Evolutionary conservation across 2,888 invertebrate genomes (phyloP).

Genomic region (Diogma glabrata): DNA sequence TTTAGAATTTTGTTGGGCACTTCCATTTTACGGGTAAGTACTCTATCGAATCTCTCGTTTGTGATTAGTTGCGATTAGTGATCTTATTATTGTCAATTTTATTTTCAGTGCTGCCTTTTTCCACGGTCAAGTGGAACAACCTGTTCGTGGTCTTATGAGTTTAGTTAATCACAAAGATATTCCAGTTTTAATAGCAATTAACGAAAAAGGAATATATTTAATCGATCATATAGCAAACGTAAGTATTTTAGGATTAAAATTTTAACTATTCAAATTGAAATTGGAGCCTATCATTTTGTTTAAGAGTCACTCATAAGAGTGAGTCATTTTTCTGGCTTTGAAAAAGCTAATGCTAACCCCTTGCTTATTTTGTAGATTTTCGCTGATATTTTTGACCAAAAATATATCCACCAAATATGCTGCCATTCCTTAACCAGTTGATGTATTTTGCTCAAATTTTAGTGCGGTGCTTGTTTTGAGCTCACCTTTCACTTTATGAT

Average conservation of each 20-base stretch:
- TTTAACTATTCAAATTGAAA: not conserved
- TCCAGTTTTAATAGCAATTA: constrained; percentile 80
- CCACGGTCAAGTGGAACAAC: constrained; percentile 89
- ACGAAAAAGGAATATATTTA: constrained; percentile 70
- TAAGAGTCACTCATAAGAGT: too few relatives aligned
- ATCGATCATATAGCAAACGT: constrained; percentile 77
- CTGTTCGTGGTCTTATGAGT: constrained; percentile 72
- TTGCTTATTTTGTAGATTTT: too few relatives aligned
- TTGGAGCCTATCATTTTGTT: too few relatives aligned
- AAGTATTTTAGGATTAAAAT: constrained; percentile 34
- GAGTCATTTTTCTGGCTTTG: too few relatives aligned
- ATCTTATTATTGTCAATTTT: not conserved
- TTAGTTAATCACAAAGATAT: constrained; percentile 78
- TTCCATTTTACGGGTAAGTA: constrained; percentile 75
- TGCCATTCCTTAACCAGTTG: too few relatives aligned
- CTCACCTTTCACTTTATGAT: too few relatives aligned
- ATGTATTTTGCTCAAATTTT: too few relatives aligned
- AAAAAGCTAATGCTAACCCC: too few relatives aligned
- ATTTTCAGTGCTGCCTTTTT: constrained; percentile 75
- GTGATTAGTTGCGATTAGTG: not conserved
- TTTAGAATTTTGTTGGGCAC: constrained; percentile 79
- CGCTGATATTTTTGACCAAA: too few relatives aligned
- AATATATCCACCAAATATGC: too few relatives aligned
- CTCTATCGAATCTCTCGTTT: not conserved
- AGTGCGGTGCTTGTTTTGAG: too few relatives aligned